Evolutionary conservation across 2,888 invertebrate species (phyloP), one percentile per base, ranked within the genome.

Genomic region (Stenurella melanura): DNA sequence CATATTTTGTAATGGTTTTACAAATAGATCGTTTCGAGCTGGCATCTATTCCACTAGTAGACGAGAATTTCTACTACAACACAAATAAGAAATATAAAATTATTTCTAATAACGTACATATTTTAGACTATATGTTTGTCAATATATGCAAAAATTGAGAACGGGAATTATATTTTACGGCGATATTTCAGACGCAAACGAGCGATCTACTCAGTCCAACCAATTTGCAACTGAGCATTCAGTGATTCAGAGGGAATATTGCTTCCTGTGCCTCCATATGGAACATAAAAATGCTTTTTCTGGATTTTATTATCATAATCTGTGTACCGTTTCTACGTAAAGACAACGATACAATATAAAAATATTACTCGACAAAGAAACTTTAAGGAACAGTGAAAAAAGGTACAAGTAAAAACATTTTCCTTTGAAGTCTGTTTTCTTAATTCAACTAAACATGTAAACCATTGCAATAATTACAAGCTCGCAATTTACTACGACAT

Each of bases 281-380:
- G 50, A 50, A 50, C 50, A 50, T 50, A 50, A 50, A 50, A 50
- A 50, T 50, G 50, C 50, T 50, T 50, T 50, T 50, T 50, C 6
- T 50, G 50, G 12, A n/a, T 50, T 50, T n/a, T 64, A 64, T 64
- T 64, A 34, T 34, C 30, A 34, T 34, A 34, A 34, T 34, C 18
- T 64, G 64, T 19, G 64, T 42, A 42, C 18, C n/a, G 18, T 21
- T 15, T 42, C 19, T 42, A 64, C 64, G 15, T 15, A 50, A 64
- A 64, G 19, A 50, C 50, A n/a, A n/a, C 7, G 50, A 4, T n/a
- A 38, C 42, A 12, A 50, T 50, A n/a, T 50, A 50, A 50, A 50
- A 50, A 17, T 15, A 15, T 15, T 2, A 42, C 42, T 42, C 4
- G 0, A 12, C 4, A 34, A 34, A 34, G 30, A 34, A 2, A 34